Conservation (phyloP, 2,888 invertebrate species). For the Margaritifera margaritifera region DNA sequence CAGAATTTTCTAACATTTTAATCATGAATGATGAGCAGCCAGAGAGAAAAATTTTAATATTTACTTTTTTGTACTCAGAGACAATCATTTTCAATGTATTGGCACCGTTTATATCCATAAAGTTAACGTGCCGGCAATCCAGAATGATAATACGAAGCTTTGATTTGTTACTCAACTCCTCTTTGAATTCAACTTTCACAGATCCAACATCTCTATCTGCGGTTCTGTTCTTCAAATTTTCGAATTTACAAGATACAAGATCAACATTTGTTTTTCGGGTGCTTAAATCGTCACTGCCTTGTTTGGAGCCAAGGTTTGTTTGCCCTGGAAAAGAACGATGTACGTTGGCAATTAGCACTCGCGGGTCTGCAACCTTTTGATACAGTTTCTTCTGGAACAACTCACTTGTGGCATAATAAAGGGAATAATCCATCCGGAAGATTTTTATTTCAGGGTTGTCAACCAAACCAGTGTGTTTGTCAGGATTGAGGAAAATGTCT, state of each 20-base stretch:
- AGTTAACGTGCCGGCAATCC: too few species aligned
- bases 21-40: conserved; percentile 33
- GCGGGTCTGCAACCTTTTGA: conserved; percentile 18
- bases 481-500: not conserved
- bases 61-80: conserved; percentile 24
- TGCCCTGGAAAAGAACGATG: too few species aligned
- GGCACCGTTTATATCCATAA: too few species aligned
- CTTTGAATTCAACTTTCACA: not conserved
- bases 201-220: too few species aligned
- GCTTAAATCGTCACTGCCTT: too few species aligned
- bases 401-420: conserved; percentile 35
- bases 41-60: conserved; percentile 46
- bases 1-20: conserved; percentile 36
- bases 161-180: conserved; percentile 20
- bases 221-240: too few species aligned
- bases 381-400: conserved; percentile 23
- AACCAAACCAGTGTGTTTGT: conserved; percentile 17
- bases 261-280: too few species aligned
- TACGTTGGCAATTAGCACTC: too few species aligned
- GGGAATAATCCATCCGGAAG: conserved; percentile 26
- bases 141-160: not conserved
- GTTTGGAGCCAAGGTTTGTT: too few species aligned
- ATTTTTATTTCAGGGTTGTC: conserved; percentile 12
- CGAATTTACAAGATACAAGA: too few species aligned
- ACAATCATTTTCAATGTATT: too few species aligned